Base-by-base conservation (phyloP, 2,888 invertebrate species). In the Cosmia trapezina region DNA sequence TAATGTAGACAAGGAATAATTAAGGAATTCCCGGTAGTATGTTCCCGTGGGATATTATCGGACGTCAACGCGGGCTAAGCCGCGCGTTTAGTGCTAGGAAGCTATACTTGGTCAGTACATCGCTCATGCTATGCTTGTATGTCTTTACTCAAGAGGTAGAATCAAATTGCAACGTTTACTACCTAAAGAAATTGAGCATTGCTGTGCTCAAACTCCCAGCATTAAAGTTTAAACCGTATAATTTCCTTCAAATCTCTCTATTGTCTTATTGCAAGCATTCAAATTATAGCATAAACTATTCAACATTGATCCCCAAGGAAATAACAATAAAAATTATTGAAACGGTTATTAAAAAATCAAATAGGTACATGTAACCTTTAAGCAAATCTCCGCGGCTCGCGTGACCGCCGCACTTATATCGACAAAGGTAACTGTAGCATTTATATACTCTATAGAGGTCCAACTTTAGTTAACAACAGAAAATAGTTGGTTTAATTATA, bases 311-410 rank as follows among this genome's bases (percentile, higher is more conserved):
- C 73, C 56, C 56, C 70, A 79, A 84, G 70, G 78, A 69, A 72
- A 83, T 47, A 71, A 61, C 69, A 73, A 73, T 65, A 79, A 65
- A 78, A 69, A 68, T 14, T 83, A 57, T 69, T 74, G 75, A 72
- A 72, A 73, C 71, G 73, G 73, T 83, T 80, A 77, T 83, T 83
- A 86, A 83, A 83, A 83, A 86, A 81, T 79, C 77, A 81, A 86
- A 83, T 71, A 83, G 28, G 28, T n/a, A n/a, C 41, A 64, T 76
- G 63, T 78, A 82, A 82, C 86, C 86, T 86, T 86, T 78, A 54
- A 28, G 54, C 80, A 72, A 86, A 75, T 80, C 43, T 69, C 65
- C 54, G 49, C 9, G 43, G 67, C 33, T 85, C 62, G 86, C 86
- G 85, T 85, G 86, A 86, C 74, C 71, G 28, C n/a, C n/a, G 49